These are phyloP conservation scores for Lepilemur ruficaudatus DNA, from an alignment of 2,797 vertebrate species.

Conservation along the genomic window DNA sequence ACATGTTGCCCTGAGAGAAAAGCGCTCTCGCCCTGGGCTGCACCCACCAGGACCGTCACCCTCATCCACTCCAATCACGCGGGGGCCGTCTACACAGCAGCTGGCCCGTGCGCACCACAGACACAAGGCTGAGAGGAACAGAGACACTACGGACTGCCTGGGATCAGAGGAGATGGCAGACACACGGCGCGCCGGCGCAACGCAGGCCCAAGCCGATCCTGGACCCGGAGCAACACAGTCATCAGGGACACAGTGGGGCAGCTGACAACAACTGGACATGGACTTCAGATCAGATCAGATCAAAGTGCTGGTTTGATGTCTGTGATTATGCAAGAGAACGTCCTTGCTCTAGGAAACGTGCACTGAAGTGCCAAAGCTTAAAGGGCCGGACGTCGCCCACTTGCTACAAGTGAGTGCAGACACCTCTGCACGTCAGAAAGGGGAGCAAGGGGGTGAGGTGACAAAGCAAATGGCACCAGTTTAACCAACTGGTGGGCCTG, in stretches of 20 bases:
- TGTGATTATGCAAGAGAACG: accelerated
- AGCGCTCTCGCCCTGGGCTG: not conserved
- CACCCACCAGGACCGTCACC: not conserved
- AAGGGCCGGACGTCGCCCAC: accelerated
- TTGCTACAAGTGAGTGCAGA: not conserved
- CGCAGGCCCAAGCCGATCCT: too few relatives aligned
- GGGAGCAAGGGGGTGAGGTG: too few relatives aligned
- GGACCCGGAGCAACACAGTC: too few relatives aligned
- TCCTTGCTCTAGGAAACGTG: accelerated
- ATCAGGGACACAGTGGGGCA: accelerated
- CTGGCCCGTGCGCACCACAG: accelerated
- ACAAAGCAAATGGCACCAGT: not conserved
- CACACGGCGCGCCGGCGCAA: not conserved
- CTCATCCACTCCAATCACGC: accelerated
- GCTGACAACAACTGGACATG: accelerated
- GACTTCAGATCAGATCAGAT: accelerated
- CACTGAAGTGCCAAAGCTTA: accelerated
- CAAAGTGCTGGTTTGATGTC: accelerated
- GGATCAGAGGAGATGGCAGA: too few relatives aligned
- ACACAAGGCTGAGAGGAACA: not conserved
- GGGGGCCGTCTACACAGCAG: not conserved
- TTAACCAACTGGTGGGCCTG: not conserved
- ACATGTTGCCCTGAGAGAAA: not conserved
- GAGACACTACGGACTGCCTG: too few relatives aligned
- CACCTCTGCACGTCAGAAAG: accelerated